These are phyloP conservation scores for Acridotheres tristis DNA, from an alignment of 2,797 vertebrate genomes.

Conservation along the genomic window DNA sequence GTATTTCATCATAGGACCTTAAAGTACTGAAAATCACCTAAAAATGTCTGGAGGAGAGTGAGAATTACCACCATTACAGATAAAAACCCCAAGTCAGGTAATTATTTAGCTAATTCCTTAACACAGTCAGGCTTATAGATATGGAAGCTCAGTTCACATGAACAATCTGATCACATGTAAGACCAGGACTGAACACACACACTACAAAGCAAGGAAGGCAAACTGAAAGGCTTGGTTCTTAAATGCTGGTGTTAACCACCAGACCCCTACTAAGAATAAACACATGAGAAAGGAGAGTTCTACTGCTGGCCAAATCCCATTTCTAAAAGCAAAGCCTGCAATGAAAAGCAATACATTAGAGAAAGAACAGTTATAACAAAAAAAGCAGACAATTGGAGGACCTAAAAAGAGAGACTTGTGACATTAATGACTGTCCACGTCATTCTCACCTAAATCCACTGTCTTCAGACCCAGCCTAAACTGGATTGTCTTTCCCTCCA, in stretches of 20 bases:
- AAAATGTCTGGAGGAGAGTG: background rate
- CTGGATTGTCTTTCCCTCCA: conserved; percentile 77
- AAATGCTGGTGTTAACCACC: background rate
- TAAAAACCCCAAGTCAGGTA: background rate
- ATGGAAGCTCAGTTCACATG: background rate
- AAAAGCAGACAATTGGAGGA: background rate
- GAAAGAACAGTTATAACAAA: background rate
- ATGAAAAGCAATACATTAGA: background rate
- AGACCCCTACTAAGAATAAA: background rate
- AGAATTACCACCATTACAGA: background rate
- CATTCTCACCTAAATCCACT: conserved; percentile 77
- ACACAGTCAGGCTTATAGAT: background rate
- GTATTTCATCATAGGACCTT: background rate
- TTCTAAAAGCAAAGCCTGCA: background rate
- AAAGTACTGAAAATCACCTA: background rate
- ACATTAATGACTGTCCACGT: background rate
- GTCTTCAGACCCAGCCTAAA: conserved; percentile 88
- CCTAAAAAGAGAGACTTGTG: background rate
- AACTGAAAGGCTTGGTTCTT: background rate
- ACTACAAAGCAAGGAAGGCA: background rate
- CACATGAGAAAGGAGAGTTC: background rate
- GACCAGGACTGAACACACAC: background rate
- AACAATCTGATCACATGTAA: background rate
- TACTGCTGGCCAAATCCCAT: background rate
- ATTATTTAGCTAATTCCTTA: background rate